Conservation (phyloP, 1,140 invertebrate species). For the Ectropis grisescens region DNA sequence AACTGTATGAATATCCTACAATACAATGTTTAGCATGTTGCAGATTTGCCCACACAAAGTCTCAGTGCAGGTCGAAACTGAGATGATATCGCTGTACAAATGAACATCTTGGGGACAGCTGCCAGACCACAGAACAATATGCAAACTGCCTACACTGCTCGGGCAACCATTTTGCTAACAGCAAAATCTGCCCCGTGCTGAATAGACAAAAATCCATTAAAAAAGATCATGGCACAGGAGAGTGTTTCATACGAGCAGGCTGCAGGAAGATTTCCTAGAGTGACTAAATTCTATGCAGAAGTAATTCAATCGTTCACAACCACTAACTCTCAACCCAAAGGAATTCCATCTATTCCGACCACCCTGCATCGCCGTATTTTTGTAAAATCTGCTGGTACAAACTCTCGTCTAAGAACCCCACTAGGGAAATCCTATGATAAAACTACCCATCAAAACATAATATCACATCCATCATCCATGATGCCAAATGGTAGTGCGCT, state of each 20-base stretch:
- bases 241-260: conserved; percentile 2
- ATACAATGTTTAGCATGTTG: conserved; percentile 19
- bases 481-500: too few species aligned
- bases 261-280: too few species aligned
- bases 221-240: conserved; percentile 5
- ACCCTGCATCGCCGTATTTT: too few species aligned
- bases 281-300: too few species aligned
- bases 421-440: too few species aligned
- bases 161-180: conserved; percentile 3
- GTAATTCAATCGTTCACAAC: too few species aligned
- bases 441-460: too few species aligned
- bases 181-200: conserved; percentile 3
- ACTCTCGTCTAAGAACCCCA: too few species aligned
- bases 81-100: conserved; percentile 11
- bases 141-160: conserved; percentile 1
- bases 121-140: not conserved
- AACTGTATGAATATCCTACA: conserved; percentile 11
- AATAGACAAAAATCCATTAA: conserved; percentile 6
- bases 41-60: conserved; percentile 14
- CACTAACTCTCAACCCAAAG: too few species aligned
- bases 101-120: conserved; percentile 3
- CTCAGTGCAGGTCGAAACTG: conserved; percentile 10
- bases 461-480: too few species aligned
- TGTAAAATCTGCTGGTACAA: not conserved
- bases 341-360: too few species aligned